Conservation (phyloP, 2,113 vertebrate species). For the Myrmophylax atrothorax region DNA sequence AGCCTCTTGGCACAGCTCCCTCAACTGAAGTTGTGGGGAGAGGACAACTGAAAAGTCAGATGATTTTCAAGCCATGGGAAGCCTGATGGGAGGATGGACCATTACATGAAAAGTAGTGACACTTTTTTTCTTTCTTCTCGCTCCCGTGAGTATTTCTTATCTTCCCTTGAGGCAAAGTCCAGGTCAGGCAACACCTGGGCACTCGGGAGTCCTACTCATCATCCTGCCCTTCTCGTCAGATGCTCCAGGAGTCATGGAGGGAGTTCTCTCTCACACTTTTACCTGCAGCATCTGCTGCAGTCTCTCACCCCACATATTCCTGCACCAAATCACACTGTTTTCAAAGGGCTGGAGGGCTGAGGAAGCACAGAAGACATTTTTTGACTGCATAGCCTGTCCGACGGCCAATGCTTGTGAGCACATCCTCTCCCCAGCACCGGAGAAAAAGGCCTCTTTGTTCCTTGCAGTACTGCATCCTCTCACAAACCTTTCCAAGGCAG, state of each 20-base stretch:
- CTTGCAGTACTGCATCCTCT: rapidly evolving
- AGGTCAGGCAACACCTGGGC: rapidly evolving
- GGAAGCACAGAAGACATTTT: not conserved
- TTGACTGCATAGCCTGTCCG: not conserved
- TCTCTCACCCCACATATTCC: rapidly evolving
- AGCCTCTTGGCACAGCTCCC: not conserved
- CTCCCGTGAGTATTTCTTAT: not conserved
- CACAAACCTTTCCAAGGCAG: not conserved
- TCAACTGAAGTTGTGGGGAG: not conserved
- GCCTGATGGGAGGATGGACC: not conserved
- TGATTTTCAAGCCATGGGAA: not conserved
- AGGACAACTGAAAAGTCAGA: not conserved
- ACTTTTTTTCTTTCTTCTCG: not conserved
- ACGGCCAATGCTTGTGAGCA: rapidly evolving
- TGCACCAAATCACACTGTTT: rapidly evolving
- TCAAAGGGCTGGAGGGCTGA: not conserved
- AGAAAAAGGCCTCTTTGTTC: not conserved
- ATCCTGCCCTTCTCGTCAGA: no score
- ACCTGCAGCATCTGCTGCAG: not conserved
- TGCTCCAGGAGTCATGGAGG: not conserved
- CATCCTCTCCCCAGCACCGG: rapidly evolving
- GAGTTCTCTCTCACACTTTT: rapidly evolving
- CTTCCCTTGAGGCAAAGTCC: not conserved
- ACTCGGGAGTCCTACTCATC: not conserved
- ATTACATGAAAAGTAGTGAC: not conserved